Base-by-base conservation (phyloP, 2,797 vertebrate genomes). In the Pangasius sanitwongsei region DNA sequence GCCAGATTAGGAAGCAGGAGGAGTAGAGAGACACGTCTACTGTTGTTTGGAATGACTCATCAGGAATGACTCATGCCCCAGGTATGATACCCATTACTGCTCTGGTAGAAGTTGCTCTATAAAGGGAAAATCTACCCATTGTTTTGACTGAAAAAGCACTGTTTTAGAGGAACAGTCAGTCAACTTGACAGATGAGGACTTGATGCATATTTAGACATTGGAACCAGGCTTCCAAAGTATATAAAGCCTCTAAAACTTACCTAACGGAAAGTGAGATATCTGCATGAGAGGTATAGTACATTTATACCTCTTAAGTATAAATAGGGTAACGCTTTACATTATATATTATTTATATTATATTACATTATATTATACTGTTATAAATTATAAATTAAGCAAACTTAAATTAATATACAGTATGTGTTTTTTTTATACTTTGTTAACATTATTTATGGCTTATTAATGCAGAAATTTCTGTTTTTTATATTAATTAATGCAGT, bases 41-140 rank as follows among this genome's bases (percentile, higher is more conserved):
- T 50, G 50, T 69, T 59, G 65, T 86, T 12, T 0, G 53, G 63
- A 50, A 77, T 85, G n/a, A 69, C 63, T 69, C 83, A 85, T 85
- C 48, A 85, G 72, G 61, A 74, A 80, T 92, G 92, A 92, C 88
- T 93, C 89, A 91, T 92, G 16, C 13, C 63, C 86, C n/a, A 87
- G 63, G 87, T 53, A 83, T 91, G 85, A 91, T 85, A 84, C 80
- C 48, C n/a, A 80, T 72, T 88, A 69, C 41, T 85, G 65, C 57
- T 87, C 57, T 12, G 18, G 1, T 57, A 59, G 20, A 41, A 37
- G 50, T 75, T 87, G 72, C 9, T 28, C 53, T 87, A 77, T 50
- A 15, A 53, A 57, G 8, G n/a, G 1, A 34, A 57, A 83, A 44
- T 63, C 57, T 59, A 61, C 37, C 59, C 37, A 41, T 83, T 83